Evolutionary conservation across 1,140 invertebrate genomes (phyloP), one percentile per base, ranked within the genome.

Genomic region (Dreissena rostriformis): DNA sequence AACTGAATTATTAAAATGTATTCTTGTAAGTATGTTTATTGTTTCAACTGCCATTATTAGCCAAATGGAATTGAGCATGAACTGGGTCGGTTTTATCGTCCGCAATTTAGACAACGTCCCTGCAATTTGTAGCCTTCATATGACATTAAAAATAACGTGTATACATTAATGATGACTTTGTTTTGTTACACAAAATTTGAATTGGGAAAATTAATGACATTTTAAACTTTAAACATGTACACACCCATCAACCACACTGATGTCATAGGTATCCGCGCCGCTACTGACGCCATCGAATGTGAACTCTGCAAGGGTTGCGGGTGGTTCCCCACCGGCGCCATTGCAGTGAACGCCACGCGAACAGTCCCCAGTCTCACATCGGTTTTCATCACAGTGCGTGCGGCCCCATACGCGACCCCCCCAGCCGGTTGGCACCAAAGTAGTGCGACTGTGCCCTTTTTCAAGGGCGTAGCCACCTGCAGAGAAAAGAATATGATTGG

Each of bases 341-440:
- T 85, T 86, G 82, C 94, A 94, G 84, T 94, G 84, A 7, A 94
- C 77, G 14, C 82, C 82, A 26, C 84, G 71, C 17, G 89, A 89
- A 77, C 93, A 94, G 84, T 94, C 92, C 11, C 93, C 93, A 52
- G 93, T 94, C 66, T 90, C 86, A 82, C 93, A 94, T 5, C 90
- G 87, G 29, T 82, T 72, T 12, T 68, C 71, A 68, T 91, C 84
- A 82, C 94, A 94, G 83, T 91, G 91, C 8, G 93, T 94, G 71
- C 94, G 90, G 0, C 91, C 90, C 94, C 93, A 94, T 72, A 94
- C 67, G 24, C 91, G 77, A 49, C 91, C 91, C 29, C 84, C 86
- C 90, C 90, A 92, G 7, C 84, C 72, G 28, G 89, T 66, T 17
- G 84, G 82, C 10, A 90, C 84, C 10, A 68, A 15, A 66, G 85